Base-by-base conservation (phyloP, 1,140 invertebrate species). In the Zelostemma sp. region DNA sequence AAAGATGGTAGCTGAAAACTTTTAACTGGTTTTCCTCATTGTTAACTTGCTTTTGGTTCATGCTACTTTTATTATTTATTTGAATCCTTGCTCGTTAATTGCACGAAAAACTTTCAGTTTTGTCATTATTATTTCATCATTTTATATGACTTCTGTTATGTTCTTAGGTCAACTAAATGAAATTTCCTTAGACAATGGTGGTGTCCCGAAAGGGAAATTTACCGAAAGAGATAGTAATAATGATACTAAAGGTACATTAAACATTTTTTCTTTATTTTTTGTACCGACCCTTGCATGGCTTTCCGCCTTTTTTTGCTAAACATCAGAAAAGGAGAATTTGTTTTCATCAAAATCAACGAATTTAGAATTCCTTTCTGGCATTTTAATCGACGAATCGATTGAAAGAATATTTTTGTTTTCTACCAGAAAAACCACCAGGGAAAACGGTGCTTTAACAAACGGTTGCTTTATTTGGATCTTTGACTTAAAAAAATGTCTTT, bases 121-220 rank as follows among this genome's bases (percentile, higher is more conserved):
- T n/a, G n/a, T n/a, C n/a, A n/a, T n/a, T n/a, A n/a, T n/a, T 12
- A 50, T 14, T 60, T 55, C 55, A 33, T 57, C 59, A n/a, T 62
- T 25, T 72, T 69, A 45, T 75, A 68, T 79, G 68, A 62, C 76
- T 76, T 81, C 19, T 75, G 61, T 81, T 80, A 58, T 81, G 60
- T 80, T 67, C 73, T 74, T 79, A 83, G 81, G 81, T 81, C 81
- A 81, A 73, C 79, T 83, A 72, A 81, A 79, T 67, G 80, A 83
- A 75, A 79, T 71, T 73, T 80, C 74, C 50, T 73, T 80, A 75
- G 80, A 81, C 70, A 82, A 81, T 79, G 73, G 74, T 50, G 76
- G 79, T 63, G 62, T 66, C 73, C 74, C 77, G 41, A 81, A 81
- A 77, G 78, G 79, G 78, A 74, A 81, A 71, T 28, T 73, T 73